Evolutionary conservation across 1,140 invertebrate genomes (phyloP), one percentile per base, ranked within the genome.

Genomic region (Oscheius sp.): DNA sequence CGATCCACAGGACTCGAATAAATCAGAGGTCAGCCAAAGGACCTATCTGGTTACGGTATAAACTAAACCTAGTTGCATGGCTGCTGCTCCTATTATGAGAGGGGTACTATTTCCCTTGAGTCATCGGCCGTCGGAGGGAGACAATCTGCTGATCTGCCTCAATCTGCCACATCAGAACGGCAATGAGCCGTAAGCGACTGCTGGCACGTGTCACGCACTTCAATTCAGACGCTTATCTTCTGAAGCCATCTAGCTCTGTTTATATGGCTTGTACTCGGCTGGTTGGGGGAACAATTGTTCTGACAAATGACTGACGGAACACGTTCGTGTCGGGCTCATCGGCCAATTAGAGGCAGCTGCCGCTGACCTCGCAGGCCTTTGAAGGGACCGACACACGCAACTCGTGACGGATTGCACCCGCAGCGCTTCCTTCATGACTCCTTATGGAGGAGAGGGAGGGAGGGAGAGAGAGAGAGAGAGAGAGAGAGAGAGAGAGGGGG

Each of bases 321-420:
- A 55, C 49, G 49, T 55, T 55, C 15, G 7, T 7, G 7, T 55
- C 49, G 7, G 7, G 7, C 7, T 42, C 7, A n/a, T n/a, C n/a
- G n/a, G n/a, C 49, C 49, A 55, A 55, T 55, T 55, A 55, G 49
- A 55, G 38, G 23, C 49, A 55, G 49, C 49, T 23, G 49, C 23
- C 15, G 23, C 7, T 55, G 49, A 55, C 49, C 49, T 55, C 49
- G 49, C 49, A 4, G 23, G 4, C 38, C 49, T 55, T 55, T 55
- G 49, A 42, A 42, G 7, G 7, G 38, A 42, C 38, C 38, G 38
- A 55, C 49, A 23, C 7, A 26, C 15, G 10, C 49, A 26, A 55
- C 49, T 20, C 49, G 49, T 26, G 28, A 55, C 23, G 28, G n/a
- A n/a, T n/a, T n/a, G n/a, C n/a, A n/a, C n/a, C n/a, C n/a, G n/a